phyloP scores from a whole-genome alignment of 2,797 vertebrate species.

The Naso thynnoides region DNA sequence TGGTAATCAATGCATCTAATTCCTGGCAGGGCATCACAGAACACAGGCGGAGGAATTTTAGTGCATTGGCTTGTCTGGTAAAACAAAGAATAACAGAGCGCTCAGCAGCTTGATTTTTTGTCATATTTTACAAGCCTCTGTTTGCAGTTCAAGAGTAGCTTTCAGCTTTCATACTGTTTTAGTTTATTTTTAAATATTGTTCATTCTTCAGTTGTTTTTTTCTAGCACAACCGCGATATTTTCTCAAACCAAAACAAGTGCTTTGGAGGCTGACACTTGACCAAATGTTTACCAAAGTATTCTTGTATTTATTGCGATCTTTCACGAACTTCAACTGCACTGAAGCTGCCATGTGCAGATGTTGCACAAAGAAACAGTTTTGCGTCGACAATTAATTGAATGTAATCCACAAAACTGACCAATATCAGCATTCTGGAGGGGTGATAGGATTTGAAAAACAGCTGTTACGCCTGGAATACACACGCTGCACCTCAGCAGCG shows the following conservation, averaged over 20 bases:
- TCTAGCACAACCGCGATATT: not conserved
- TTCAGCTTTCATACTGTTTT: not conserved
- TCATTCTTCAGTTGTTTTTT: not conserved
- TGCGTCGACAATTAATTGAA: not conserved
- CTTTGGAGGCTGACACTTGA: not conserved
- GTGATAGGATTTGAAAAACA: not conserved
- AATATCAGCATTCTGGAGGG: no score
- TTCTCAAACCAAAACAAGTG: not conserved
- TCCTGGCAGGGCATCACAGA: slow-evolving; percentile 36
- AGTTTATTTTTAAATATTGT: not conserved
- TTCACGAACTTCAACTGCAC: not conserved
- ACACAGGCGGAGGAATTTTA: not conserved
- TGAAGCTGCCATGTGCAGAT: not conserved
- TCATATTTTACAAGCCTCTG: not conserved
- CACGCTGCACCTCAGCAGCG: no score
- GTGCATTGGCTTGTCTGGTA: slow-evolving; percentile 16
- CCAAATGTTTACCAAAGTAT: not conserved
- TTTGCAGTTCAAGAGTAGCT: not conserved
- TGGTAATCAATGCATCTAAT: slow-evolving; percentile 31
- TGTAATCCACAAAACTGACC: not conserved
- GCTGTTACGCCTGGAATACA: no score
- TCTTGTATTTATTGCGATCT: not conserved
- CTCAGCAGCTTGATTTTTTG: slow-evolving; percentile 15
- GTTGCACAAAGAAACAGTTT: not conserved
- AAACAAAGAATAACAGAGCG: slow-evolving; percentile 33